These are phyloP conservation scores for Hyles euphorbiae DNA, from an alignment of 1,140 invertebrate genomes.

Conservation along the genomic window DNA sequence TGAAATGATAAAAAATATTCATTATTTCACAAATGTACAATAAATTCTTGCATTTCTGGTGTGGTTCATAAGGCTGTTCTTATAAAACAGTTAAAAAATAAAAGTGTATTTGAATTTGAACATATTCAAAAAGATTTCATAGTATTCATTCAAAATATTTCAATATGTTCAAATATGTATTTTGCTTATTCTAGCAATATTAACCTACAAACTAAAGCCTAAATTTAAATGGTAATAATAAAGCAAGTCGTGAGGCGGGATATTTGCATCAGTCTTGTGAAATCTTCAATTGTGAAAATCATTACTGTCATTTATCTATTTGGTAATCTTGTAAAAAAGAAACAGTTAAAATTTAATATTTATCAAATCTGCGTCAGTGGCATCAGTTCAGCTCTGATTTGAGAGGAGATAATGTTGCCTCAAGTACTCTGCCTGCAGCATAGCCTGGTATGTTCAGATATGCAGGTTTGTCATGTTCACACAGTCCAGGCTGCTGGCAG, in stretches of 20 bases:
- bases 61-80: neutral
- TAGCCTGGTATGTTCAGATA: slow-evolving; percentile 73
- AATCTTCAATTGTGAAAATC: slow-evolving; percentile 71
- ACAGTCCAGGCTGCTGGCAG: slow-evolving; percentile 66
- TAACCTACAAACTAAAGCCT: slow-evolving; percentile 61
- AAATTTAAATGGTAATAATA: slow-evolving; percentile 73
- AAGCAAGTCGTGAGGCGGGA: slow-evolving; percentile 75
- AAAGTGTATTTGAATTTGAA: slow-evolving; percentile 44
- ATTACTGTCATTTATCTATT: slow-evolving; percentile 65
- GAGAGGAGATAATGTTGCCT: slow-evolving; percentile 67
- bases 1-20: slow-evolving; percentile 44
- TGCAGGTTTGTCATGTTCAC: slow-evolving; percentile 73
- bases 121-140: slow-evolving; percentile 32
- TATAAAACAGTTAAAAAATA: slow-evolving; percentile 40
- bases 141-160: slow-evolving; percentile 17
- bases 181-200: slow-evolving; percentile 43
- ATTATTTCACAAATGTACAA: slow-evolving; percentile 36
- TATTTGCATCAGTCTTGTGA: slow-evolving; percentile 76
- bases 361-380: slow-evolving; percentile 29
- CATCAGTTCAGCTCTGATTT: slow-evolving; percentile 73
- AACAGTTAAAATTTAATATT: slow-evolving; percentile 35
- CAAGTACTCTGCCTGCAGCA: slow-evolving; percentile 59
- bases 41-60: slow-evolving; percentile 14
- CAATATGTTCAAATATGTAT: slow-evolving; percentile 48
- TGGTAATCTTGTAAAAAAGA: slow-evolving; percentile 67